phyloP scores from a whole-genome alignment of 2,113 vertebrate genomes.

The Petaurus breviceps region DNA sequence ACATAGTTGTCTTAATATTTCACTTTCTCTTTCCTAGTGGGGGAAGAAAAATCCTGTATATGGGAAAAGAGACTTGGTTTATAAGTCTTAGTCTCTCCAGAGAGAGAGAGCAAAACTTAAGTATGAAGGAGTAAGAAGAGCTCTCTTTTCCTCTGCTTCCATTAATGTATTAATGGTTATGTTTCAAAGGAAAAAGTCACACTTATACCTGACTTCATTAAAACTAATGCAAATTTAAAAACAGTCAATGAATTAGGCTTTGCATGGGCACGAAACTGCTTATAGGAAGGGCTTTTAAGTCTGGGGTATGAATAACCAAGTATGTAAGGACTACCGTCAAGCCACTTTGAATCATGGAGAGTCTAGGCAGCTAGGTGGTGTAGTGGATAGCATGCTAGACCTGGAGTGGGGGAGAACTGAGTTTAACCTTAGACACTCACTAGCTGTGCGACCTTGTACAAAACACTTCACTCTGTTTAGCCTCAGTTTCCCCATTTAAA shows the following conservation, averaged over 20 bases:
- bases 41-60: not conserved
- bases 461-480: not conserved
- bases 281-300: not conserved
- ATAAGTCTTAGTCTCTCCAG: not conserved
- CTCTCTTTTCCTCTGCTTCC: not conserved
- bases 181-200: not conserved
- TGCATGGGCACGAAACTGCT: conserved; percentile 1
- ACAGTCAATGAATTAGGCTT: not conserved
- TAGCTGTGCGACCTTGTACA: not conserved
- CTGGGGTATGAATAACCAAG: not conserved
- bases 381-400: not conserved
- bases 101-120: not conserved
- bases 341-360: not conserved
- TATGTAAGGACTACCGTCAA: fast-evolving
- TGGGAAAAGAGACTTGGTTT: not conserved
- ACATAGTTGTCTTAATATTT: not conserved
- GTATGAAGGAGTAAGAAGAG: not conserved
- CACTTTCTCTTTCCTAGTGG: not conserved
- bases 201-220: not conserved
- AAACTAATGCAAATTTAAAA: not conserved
- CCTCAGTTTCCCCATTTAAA: not conserved
- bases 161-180: not conserved
- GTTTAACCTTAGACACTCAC: not conserved
- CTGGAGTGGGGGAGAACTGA: not conserved
- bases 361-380: not conserved